Conservation (phyloP, 2,888 invertebrate species). For the Diogma glabrata region DNA sequence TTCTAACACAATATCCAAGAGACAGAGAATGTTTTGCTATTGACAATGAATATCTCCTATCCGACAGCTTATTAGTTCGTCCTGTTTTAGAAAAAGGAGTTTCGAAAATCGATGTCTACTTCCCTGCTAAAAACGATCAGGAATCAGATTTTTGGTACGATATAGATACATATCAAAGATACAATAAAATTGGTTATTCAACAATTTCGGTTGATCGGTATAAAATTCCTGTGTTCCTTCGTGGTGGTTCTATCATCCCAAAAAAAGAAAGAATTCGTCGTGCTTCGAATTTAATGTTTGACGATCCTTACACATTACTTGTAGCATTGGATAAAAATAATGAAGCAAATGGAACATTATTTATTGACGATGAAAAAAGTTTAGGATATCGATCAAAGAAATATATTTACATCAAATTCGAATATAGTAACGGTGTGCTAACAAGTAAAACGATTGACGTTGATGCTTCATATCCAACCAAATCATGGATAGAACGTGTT, state of each 20-base stretch:
- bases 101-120: constrained; percentile 66
- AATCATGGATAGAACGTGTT: constrained; percentile 81
- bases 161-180: constrained; percentile 54
- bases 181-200: constrained; percentile 29
- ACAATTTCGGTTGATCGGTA: constrained; percentile 27
- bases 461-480: constrained; percentile 58
- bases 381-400: constrained; percentile 68
- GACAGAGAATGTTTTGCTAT: constrained; percentile 70
- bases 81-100: constrained; percentile 73
- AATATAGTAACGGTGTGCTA: constrained; percentile 49
- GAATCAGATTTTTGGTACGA: constrained; percentile 75
- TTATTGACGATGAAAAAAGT: constrained; percentile 83
- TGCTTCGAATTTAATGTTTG: constrained; percentile 67
- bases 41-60: constrained; percentile 72
- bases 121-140: constrained; percentile 57
- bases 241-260: constrained; percentile 82
- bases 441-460: constrained; percentile 53
- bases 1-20: constrained; percentile 79
- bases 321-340: constrained; percentile 62
- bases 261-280: constrained; percentile 83
- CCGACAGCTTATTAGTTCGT: constrained; percentile 67
- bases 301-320: constrained; percentile 89
- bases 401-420: constrained; percentile 56
- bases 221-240: constrained; percentile 79
- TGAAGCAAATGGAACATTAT: constrained; percentile 66